phyloP scores from a whole-genome alignment of 2,888 invertebrate species.

The Mesoligia furuncula region DNA sequence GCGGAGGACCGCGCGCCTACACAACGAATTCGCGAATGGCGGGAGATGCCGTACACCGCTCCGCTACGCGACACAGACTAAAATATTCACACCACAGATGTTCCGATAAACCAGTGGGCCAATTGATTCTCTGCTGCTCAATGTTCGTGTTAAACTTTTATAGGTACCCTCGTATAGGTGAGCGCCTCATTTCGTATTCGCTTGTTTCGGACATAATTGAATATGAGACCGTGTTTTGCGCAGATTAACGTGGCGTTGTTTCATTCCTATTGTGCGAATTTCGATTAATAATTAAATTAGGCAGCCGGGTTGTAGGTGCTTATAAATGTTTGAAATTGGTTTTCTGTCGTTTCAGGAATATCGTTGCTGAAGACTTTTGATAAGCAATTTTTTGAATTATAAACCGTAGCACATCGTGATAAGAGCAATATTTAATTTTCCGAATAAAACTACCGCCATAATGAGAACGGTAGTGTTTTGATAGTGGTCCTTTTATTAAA shows the following conservation, averaged over 20 bases:
- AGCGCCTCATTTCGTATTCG: slow-evolving; percentile 71
- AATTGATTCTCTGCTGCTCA: slow-evolving; percentile 61
- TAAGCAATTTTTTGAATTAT: slow-evolving; percentile 28
- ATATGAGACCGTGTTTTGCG: slow-evolving; percentile 74
- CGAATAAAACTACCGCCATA: slow-evolving; percentile 13
- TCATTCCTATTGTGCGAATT: slow-evolving; percentile 71
- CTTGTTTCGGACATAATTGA: slow-evolving; percentile 75
- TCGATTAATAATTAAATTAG: slow-evolving; percentile 75
- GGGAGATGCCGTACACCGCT: slow-evolving; percentile 62
- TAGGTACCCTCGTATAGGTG: slow-evolving; percentile 52
- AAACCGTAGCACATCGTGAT: slow-evolving; percentile 25
- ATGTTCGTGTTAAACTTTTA: slow-evolving; percentile 52
- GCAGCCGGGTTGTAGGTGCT: slow-evolving; percentile 63
- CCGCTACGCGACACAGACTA: slow-evolving; percentile 59
- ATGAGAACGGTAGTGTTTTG: slow-evolving; percentile 33
- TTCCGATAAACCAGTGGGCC: slow-evolving; percentile 56
- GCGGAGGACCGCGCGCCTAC: slow-evolving; percentile 79
- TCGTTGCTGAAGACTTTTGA: slow-evolving; percentile 46
- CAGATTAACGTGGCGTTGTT: slow-evolving; percentile 77
- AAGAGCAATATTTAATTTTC: slow-evolving; percentile 30
- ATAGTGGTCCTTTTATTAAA: slow-evolving; percentile 32
- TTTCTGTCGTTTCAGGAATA: slow-evolving; percentile 61
- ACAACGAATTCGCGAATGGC: slow-evolving; percentile 78
- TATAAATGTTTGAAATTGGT: slow-evolving; percentile 70
- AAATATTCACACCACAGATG: slow-evolving; percentile 50